Percentiles rank a stretch among this genome's conserved stretches.
phyloP scores from a whole-genome alignment of 1,140 invertebrate genomes.

The Daktulosphaira vitifoliae region DNA sequence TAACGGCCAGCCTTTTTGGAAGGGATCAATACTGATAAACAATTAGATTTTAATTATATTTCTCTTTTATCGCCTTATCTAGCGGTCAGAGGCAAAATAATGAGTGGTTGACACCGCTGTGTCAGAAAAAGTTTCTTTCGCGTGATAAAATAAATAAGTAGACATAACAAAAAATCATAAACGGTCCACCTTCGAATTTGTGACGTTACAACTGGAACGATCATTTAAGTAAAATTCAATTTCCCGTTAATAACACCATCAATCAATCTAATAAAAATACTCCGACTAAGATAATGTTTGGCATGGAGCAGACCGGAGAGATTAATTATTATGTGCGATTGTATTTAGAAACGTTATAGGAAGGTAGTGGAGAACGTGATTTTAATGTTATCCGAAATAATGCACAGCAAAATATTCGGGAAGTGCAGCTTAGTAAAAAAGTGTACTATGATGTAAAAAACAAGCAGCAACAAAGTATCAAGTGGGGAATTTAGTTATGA shows the following conservation, averaged over 20 bases:
- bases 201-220: conserved; percentile 25
- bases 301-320: no score
- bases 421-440: not conserved
- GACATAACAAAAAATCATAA: no score
- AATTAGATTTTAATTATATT: no score
- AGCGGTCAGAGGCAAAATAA: no score
- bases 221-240: conserved; percentile 31
- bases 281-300: conserved; percentile 36
- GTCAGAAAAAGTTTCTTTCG: no score
- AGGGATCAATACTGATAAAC: no score
- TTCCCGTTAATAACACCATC: conserved; percentile 35
- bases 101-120: no score
- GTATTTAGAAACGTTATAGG: not conserved
- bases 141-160: no score
- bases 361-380: not conserved
- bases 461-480: not conserved
- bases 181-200: no score
- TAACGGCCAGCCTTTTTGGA: no score
- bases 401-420: not conserved
- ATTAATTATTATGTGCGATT: not conserved
- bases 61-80: no score
- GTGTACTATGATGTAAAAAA: not conserved
- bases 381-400: not conserved
- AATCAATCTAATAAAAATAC: conserved; percentile 34
- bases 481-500: not conserved